phyloP scores from a whole-genome alignment of 2,113 vertebrate genomes.

The Lophochroa leadbeateri region DNA sequence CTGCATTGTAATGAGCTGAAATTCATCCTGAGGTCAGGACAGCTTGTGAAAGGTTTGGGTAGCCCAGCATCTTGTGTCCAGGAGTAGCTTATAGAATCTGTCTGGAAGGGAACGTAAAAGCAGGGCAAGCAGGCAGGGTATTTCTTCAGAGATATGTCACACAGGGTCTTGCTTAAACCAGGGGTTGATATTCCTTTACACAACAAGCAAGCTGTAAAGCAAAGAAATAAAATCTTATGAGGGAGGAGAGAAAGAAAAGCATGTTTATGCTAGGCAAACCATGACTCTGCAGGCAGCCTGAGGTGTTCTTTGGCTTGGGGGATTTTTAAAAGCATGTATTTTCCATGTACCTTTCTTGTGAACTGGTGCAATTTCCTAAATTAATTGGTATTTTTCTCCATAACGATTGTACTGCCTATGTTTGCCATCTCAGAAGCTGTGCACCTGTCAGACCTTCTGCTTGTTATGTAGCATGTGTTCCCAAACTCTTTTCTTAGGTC shows the following conservation, averaged over 20 bases:
- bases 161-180: background rate
- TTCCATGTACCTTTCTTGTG: background rate
- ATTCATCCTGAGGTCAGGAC: background rate
- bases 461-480: background rate
- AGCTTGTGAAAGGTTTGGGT: background rate
- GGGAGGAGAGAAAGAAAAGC: background rate
- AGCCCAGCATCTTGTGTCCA: background rate
- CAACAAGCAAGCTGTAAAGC: background rate
- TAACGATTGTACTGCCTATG: background rate
- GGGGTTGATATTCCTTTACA: background rate
- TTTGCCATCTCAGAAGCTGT: background rate
- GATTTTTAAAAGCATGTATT: background rate
- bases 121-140: background rate
- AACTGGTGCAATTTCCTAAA: background rate
- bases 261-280: background rate
- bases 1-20: background rate
- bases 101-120: background rate
- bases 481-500: background rate
- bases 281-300: rapidly evolving
- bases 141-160: background rate
- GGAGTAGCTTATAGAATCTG: background rate
- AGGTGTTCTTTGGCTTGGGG: background rate
- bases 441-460: constrained; percentile 29
- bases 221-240: background rate
- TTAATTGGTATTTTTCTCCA: background rate